Conservation (phyloP, 2,797 vertebrate species). For the Rachycentron canadum region DNA sequence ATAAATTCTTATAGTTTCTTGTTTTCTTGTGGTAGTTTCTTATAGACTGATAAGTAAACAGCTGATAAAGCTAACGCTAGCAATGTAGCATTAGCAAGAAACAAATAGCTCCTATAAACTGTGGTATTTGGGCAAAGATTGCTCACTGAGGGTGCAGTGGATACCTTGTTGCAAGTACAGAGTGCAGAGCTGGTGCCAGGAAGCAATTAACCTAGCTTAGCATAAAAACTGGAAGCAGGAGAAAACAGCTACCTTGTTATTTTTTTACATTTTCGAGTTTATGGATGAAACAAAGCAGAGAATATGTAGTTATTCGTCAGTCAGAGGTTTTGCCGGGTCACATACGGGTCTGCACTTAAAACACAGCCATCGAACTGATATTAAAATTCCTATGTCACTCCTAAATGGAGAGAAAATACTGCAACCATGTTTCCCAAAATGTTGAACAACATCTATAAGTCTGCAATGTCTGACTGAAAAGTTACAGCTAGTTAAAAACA, state of each 20-base stretch:
- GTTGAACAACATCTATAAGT: background rate
- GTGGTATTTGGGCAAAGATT: background rate
- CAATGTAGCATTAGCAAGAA: too few relatives aligned
- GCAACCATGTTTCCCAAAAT: background rate
- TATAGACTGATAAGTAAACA: too few relatives aligned
- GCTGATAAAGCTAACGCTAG: too few relatives aligned
- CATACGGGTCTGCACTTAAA: background rate
- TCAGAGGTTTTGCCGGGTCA: background rate
- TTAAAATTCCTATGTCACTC: background rate
- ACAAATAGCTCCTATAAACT: background rate
- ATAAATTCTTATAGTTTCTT: too few relatives aligned
- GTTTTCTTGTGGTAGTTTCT: too few relatives aligned
- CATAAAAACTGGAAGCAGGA: background rate
- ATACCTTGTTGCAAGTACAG: background rate
- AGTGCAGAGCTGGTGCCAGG: background rate
- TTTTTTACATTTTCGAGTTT: background rate
- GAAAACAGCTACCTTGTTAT: background rate
- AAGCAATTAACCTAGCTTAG: background rate
- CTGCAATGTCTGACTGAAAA: background rate
- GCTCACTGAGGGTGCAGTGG: background rate
- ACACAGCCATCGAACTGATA: background rate
- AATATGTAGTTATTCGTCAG: background rate
- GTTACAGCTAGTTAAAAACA: background rate
- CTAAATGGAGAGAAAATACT: background rate
- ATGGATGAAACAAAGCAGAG: background rate